Percentiles rank a stretch among this genome's conserved stretches.
Conservation (phyloP, 2,797 vertebrate genomes). For the Brachymystax lenok region DNA sequence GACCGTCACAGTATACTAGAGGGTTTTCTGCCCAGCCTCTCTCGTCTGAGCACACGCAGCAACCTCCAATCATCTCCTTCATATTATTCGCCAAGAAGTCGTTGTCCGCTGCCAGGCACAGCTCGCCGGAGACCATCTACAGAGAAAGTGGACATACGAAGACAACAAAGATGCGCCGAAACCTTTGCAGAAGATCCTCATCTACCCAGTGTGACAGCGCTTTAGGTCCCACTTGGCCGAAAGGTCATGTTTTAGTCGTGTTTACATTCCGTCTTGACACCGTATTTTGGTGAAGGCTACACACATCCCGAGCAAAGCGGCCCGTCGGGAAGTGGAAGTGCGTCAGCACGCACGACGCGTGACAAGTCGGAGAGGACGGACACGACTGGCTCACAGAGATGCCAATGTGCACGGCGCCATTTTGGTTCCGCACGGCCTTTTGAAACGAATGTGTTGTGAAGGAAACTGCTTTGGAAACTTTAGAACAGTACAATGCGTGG, state of each 20-base stretch:
- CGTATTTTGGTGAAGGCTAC: conserved; percentile 30
- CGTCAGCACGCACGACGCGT: conserved; percentile 58
- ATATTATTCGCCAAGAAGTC: conserved; percentile 94
- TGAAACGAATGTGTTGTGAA: background rate
- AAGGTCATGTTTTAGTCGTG: conserved; percentile 69
- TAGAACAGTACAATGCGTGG: background rate
- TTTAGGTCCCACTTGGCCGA: conserved; percentile 67
- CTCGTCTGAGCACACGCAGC: conserved; percentile 99
- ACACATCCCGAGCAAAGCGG: conserved; percentile 59
- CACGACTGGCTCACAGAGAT: conserved; percentile 43
- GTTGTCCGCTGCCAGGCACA: conserved; percentile 89
- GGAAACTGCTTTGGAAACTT: conserved; percentile 38
- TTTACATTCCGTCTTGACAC: conserved; percentile 62
- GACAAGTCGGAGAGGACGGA: conserved; percentile 57
- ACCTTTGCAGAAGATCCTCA: conserved; percentile 42
- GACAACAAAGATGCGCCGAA: conserved; percentile 66
- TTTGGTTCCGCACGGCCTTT: conserved; percentile 56
- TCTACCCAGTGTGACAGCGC: conserved; percentile 32
- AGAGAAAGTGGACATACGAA: conserved; percentile 78
- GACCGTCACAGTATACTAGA: conserved; percentile 98
- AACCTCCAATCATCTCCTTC: conserved; percentile 99
- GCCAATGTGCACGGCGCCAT: conserved; percentile 20
- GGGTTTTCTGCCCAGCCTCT: conserved; percentile 99
- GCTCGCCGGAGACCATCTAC: conserved; percentile 97
- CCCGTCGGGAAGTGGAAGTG: conserved; percentile 66